Evolutionary conservation across 2,113 vertebrate species (phyloP).

Genomic region (Rhipidura dahli): DNA sequence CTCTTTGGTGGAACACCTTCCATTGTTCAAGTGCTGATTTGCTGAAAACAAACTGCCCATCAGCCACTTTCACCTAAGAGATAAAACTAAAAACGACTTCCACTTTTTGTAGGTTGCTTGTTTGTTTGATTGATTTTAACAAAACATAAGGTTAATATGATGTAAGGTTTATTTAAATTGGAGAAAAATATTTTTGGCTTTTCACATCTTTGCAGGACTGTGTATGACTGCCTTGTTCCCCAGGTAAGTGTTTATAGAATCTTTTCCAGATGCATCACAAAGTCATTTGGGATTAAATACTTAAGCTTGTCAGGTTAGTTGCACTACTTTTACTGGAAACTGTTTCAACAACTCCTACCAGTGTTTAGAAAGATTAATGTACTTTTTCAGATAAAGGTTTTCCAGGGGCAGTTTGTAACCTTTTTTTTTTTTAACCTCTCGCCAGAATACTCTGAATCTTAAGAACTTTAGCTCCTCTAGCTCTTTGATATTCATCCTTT

Average conservation of each 20-base stretch:
- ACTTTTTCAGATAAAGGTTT: not conserved
- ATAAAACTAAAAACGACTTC: not conserved
- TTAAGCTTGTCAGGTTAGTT: not conserved
- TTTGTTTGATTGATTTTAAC: not conserved
- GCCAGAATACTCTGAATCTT: not conserved
- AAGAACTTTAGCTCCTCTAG: not conserved
- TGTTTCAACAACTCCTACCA: not conserved
- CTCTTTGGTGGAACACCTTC: not conserved
- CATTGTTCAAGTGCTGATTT: not conserved
- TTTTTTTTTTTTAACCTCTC: not conserved
- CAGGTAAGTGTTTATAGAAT: not conserved
- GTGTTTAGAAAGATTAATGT: not conserved
- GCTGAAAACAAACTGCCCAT: not conserved
- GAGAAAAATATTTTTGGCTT: not conserved
- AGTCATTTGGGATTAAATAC: not conserved
- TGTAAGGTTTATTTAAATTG: not conserved
- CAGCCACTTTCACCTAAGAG: not conserved
- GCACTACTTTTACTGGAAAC: not conserved
- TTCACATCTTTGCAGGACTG: rapidly evolving
- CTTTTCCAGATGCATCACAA: not conserved
- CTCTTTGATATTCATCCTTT: not conserved
- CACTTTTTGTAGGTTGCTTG: not conserved
- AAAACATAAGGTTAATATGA: not conserved
- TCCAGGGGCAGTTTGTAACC: not conserved
- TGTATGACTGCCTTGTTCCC: not conserved